A percentile compares a stretch with the other conserved stretches of the same genome.
Conservation (phyloP, 2,888 invertebrate genomes). For the Zonitis immaculata region DNA sequence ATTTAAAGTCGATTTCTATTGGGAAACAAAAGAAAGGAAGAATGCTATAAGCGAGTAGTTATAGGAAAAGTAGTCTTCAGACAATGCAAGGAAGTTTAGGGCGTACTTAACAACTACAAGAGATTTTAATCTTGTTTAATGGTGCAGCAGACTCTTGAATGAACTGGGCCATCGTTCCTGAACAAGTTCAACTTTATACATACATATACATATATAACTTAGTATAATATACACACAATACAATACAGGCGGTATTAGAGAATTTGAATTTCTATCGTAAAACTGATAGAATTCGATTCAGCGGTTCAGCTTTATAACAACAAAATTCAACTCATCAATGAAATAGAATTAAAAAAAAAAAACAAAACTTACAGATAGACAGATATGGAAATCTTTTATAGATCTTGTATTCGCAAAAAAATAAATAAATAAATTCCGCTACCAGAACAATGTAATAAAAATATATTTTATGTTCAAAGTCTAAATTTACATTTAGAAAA, state of each 20-base stretch:
- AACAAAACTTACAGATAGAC: neutral
- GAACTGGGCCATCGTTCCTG: slow-evolving; percentile 24
- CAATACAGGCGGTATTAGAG: slow-evolving; percentile 1
- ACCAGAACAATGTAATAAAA: neutral
- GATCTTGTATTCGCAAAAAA: neutral
- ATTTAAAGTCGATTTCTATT: too few species aligned
- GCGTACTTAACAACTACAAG: slow-evolving; percentile 30
- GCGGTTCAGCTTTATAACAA: neutral
- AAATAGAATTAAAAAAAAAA: neutral
- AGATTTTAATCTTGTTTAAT: slow-evolving; percentile 41
- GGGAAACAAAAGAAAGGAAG: too few species aligned
- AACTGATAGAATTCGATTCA: neutral
- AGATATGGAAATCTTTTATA: neutral
- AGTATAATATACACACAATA: too few species aligned
- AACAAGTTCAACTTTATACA: slow-evolving; percentile 6
- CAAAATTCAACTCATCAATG: neutral
- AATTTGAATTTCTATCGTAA: slow-evolving; percentile 3
- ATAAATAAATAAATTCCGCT: neutral
- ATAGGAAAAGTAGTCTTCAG: slow-evolving; percentile 12
- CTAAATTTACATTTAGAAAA: neutral
- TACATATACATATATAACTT: too few species aligned
- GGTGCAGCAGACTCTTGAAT: slow-evolving; percentile 30
- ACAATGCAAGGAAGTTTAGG: slow-evolving; percentile 19
- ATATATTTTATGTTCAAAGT: neutral
- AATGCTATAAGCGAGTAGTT: too few species aligned